These are phyloP conservation scores for Grapholita molesta DNA, from an alignment of 1,140 invertebrate genomes.

Conservation along the genomic window DNA sequence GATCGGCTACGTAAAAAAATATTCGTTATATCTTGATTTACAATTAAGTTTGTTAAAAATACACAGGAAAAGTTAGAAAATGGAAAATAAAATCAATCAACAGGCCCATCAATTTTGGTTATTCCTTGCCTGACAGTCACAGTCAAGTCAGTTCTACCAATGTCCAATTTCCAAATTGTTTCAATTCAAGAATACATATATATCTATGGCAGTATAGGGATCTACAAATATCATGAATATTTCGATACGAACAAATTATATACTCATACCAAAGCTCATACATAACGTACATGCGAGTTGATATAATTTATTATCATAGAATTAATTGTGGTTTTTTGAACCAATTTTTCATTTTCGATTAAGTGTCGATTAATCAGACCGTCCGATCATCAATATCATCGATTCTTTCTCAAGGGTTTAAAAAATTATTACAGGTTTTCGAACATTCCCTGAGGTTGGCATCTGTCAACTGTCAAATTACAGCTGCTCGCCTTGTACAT, in stretches of 20 bases:
- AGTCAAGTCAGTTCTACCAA: background rate
- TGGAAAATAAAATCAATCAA: conserved; percentile 11
- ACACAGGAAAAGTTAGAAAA: conserved; percentile 5
- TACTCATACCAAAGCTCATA: no score
- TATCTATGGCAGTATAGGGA: background rate
- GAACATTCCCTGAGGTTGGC: background rate
- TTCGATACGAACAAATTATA: no score
- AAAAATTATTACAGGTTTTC: background rate
- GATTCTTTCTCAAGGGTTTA: no score
- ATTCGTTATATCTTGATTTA: background rate
- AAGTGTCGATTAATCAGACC: no score
- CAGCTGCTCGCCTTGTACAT: background rate
- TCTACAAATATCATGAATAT: no score
- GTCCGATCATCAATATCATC: no score
- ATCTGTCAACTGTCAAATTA: background rate
- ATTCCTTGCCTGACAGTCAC: background rate
- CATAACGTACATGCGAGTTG: no score
- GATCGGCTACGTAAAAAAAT: background rate
- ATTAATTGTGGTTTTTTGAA: no score
- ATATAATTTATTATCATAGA: no score
- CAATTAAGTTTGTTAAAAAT: background rate
- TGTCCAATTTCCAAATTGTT: no score
- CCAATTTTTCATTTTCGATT: no score
- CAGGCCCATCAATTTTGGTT: background rate
- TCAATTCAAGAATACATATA: background rate